phyloP scores from a whole-genome alignment of 64 coral and sea anemone species.

The Montipora capricornis region DNA sequence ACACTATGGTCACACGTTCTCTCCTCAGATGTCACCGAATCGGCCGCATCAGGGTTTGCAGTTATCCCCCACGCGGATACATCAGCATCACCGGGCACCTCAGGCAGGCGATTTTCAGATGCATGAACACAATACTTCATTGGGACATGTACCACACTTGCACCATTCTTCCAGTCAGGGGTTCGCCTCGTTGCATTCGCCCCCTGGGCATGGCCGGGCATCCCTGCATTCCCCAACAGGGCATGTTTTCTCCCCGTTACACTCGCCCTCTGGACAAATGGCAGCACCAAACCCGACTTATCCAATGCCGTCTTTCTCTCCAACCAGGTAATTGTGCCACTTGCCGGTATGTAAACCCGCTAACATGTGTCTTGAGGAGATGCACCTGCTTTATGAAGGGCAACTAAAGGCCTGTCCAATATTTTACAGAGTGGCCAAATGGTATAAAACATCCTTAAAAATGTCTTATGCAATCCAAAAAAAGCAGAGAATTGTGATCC shows the following conservation, averaged over 20 bases:
- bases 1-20: conserved; percentile 20
- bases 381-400: too few species aligned
- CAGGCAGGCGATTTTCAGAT: conserved; percentile 16
- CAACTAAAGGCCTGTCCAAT: too few species aligned
- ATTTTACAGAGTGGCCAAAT: too few species aligned
- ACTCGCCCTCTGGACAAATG: conserved; percentile 9
- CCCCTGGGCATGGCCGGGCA: conserved; percentile 1
- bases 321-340: neutral
- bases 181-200: neutral
- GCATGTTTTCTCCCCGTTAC: neutral
- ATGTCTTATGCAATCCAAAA: too few species aligned
- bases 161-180: conserved; percentile 20
- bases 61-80: neutral
- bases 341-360: too few species aligned
- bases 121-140: conserved; percentile 2
- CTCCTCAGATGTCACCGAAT: neutral
- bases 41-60: conserved; percentile 35
- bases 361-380: too few species aligned
- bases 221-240: conserved; percentile 23
- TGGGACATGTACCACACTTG: neutral
- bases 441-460: too few species aligned
- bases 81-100: conserved; percentile 50
- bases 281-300: neutral
- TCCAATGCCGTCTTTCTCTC: neutral
- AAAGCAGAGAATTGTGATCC: too few species aligned